Evolutionary conservation across 1,140 invertebrate genomes (phyloP), one percentile per base, ranked within the genome.

Genomic region (Rhopalosiphum padi): DNA sequence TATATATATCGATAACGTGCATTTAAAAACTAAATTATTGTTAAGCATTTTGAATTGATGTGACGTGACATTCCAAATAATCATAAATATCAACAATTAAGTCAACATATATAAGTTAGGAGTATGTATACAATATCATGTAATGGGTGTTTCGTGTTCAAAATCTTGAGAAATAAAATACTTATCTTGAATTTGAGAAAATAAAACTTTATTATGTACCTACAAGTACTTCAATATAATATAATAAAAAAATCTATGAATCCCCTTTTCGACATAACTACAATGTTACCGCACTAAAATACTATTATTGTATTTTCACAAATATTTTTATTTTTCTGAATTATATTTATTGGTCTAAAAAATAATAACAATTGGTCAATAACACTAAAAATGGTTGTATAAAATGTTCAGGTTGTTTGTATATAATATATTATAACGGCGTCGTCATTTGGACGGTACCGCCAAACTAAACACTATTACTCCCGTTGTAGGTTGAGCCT

Each of bases 321-420:
- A 46, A n/a, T 87, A 46, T 87, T 86, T 7, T 86, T 86, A 86
- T 43, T 86, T 15, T 3, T 25, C 37, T 86, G 23, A 86, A 86
- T 41, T 51, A 48, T 15, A 48, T 88, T 88, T 88, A 88, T 51
- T 88, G n/a, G 35, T 88, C 23, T 15, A 35, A 51, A 85, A 85
- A 85, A n/a, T 51, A 88, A 51, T 88, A 88, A 87, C 35, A 25
- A 86, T 86, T 86, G 83, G 11, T 46, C 22, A 46, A 85, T 87
- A 87, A 87, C 41, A 87, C 41, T 87, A 87, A 87, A 87, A 87
- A n/a, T 48, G 8, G 41, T 21, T 9, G 85, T 87, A 48, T 23
- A 87, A 87, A 87, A 46, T n/a, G 15, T 25, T 87, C 25, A 46
- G 85, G 30, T 43, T 46, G 85, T 87, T 48, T 5, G 48, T 51